phyloP scores from a whole-genome alignment of 2,113 vertebrate species.

The Anguilla japonica region DNA sequence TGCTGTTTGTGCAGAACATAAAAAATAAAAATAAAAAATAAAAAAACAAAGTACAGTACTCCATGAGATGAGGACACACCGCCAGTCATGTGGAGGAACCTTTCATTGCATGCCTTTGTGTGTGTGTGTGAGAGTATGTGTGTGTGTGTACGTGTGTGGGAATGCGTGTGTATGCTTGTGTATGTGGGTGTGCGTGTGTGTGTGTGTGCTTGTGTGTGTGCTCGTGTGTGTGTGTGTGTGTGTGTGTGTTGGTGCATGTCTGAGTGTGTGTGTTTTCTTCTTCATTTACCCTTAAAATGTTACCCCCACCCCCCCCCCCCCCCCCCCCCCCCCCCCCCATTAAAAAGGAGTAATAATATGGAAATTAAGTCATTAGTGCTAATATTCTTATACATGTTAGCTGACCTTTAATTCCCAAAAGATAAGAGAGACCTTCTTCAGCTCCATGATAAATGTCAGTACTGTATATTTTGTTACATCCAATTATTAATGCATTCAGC shows the following conservation, averaged over 20 bases:
- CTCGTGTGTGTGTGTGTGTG: constrained; percentile 24
- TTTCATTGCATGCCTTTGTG: too few relatives aligned
- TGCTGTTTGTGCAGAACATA: too few relatives aligned
- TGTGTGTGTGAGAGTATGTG: too few relatives aligned
- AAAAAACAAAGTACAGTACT: not conserved
- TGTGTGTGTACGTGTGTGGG: too few relatives aligned
- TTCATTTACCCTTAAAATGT: not conserved
- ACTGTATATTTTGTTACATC: constrained; percentile 31
- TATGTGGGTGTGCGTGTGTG: constrained; percentile 18
- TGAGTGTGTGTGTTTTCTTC: constrained; percentile 20
- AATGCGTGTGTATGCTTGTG: constrained; percentile 20
- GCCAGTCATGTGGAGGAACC: not conserved
- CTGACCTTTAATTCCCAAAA: constrained; percentile 32
- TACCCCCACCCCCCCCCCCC: not conserved
- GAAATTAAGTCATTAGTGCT: constrained; percentile 19
- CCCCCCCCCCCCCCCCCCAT: too few relatives aligned
- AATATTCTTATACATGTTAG: constrained; percentile 26
- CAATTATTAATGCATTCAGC: not conserved
- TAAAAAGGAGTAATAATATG: constrained; percentile 1
- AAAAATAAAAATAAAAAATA: not conserved
- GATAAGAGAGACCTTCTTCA: constrained; percentile 27
- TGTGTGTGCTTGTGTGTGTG: constrained; percentile 12
- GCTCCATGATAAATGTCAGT: constrained; percentile 28
- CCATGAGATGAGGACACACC: not conserved
- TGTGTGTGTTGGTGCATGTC: constrained; percentile 2